These are phyloP conservation scores for Lumbricus terrestris DNA, from an alignment of 2,888 invertebrate genomes.

Conservation along the genomic window DNA sequence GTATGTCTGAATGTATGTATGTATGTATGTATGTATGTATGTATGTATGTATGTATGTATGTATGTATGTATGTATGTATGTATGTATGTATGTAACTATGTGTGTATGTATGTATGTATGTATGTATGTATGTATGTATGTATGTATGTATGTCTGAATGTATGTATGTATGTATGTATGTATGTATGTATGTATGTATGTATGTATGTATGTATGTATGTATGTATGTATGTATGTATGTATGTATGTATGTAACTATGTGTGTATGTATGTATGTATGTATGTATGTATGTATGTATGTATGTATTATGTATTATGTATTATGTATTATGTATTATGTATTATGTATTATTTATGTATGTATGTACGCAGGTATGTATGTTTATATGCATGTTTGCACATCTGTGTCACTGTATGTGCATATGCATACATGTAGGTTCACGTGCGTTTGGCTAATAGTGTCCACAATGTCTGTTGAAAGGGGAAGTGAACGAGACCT, in stretches of 20 bases:
- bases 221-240: too few relatives aligned
- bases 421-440: not conserved
- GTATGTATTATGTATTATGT: too few relatives aligned
- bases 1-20: not conserved
- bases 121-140: not conserved
- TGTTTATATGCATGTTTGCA: too few relatives aligned
- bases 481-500: not conserved
- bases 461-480: not conserved
- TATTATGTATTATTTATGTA: not conserved
- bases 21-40: too few relatives aligned
- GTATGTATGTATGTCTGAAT: not conserved
- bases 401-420: too few relatives aligned
- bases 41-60: not conserved
- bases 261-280: not conserved
- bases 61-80: not conserved
- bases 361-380: not conserved
- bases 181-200: too few relatives aligned
- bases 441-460: not conserved
- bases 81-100: too few relatives aligned
- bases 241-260: too few relatives aligned
- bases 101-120: too few relatives aligned
- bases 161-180: not conserved
- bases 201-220: not conserved
- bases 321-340: not conserved
- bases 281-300: not conserved